Evolutionary conservation across 2,888 invertebrate species (phyloP), one percentile per base, ranked within the genome.

Genomic region (Steinernema scapterisci): DNA sequence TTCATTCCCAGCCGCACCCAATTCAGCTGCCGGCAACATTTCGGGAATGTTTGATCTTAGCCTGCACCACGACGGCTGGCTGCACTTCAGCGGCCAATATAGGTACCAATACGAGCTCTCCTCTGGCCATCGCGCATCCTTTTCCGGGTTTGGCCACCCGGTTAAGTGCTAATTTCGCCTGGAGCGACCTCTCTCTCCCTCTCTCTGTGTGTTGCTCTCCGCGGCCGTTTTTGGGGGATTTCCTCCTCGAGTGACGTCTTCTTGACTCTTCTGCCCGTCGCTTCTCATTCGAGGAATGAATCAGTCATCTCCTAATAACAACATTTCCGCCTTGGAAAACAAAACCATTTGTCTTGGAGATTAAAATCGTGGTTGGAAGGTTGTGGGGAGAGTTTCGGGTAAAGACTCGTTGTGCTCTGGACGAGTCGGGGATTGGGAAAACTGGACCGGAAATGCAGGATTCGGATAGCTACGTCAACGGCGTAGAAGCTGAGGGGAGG

Each of bases 101-200:
- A 27, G 31, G 63, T 63, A 63, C 27, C 63, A 52, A 11, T 5
- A 21, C 13, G 63, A 6, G 63, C 6, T 11, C 31, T 48, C n/a
- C n/a, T n/a, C n/a, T n/a, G n/a, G n/a, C n/a, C n/a, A 16, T 21
- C n/a, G 2, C 27, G 31, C 27, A 25, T 11, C 63, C 16, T 16
- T 1, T 1, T 27, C 7, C 7, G 63, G 7, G 31, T 31, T 7
- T 63, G 31, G 16, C 31, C 63, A 27, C 31, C 63, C 63, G 5
- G 31, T 54, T 63, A 63, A 63, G 63, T 54, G 54, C 54, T 54
- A 54, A 54, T 54, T 54, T 54, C 13, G 54, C 54, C 54, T 5
- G 13, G 5, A 21, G 54, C 54, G 54, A 19, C 45, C 9, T 44
- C 16, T 16, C 16, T 44, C 7, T 44, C 16, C 45, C 9, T 16